These are phyloP conservation scores for Campodea augens DNA, from an alignment of 1,140 invertebrate genomes.

Conservation along the genomic window DNA sequence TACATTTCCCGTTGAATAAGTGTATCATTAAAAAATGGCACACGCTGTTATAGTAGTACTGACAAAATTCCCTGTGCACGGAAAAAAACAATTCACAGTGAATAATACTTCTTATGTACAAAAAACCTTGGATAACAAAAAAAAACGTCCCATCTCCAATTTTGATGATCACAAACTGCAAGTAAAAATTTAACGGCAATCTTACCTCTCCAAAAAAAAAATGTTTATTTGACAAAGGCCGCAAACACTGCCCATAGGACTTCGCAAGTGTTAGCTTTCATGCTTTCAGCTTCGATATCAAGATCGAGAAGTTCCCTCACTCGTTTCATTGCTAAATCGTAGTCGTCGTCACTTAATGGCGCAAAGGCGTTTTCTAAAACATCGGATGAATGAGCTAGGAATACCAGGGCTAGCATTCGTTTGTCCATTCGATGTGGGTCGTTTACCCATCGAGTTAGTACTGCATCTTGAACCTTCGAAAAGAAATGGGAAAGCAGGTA, in stretches of 20 bases:
- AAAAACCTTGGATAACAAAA: too few relatives aligned
- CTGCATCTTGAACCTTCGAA: constrained; percentile 97
- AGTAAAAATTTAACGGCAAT: too few relatives aligned
- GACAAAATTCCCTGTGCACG: too few relatives aligned
- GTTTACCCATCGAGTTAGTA: constrained; percentile 89
- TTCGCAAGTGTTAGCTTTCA: constrained; percentile 68
- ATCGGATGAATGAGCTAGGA: constrained; percentile 92
- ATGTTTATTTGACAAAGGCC: constrained; percentile 96
- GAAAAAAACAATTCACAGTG: too few relatives aligned
- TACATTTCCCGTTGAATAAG: too few relatives aligned
- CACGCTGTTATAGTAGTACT: too few relatives aligned
- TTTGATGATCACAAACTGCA: too few relatives aligned
- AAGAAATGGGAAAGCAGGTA: too few relatives aligned
- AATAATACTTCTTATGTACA: too few relatives aligned
- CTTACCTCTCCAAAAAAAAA: too few relatives aligned
- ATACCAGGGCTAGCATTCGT: constrained; percentile 74
- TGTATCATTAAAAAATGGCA: too few relatives aligned
- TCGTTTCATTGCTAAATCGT: constrained; percentile 93
- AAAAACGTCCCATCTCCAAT: too few relatives aligned
- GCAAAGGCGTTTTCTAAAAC: constrained; percentile 99
- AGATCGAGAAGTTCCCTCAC: constrained; percentile 87
- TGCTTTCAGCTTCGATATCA: constrained; percentile 84
- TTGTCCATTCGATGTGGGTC: constrained; percentile 95
- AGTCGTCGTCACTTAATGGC: constrained; percentile 93
- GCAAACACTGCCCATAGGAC: constrained; percentile 98